Base-by-base conservation (phyloP, 2,888 invertebrate species). In the Galerucella calmariensis region DNA sequence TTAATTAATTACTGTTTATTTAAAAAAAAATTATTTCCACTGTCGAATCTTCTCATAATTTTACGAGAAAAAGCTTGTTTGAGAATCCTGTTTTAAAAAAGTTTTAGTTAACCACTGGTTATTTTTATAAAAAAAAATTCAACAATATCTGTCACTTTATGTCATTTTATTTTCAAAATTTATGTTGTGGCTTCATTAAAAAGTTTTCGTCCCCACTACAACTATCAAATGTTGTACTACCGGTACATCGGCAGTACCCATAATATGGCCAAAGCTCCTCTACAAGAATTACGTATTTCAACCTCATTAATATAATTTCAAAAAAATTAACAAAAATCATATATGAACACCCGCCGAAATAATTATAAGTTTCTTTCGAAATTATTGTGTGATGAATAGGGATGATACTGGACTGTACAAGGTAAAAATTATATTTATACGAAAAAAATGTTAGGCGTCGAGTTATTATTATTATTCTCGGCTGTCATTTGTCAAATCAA, bases 131-230 rank as follows among this genome's bases (percentile, higher is more conserved):
- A 35, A 35, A 27, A 27, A 27, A 35, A 35, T 6, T 41, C 8
- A 68, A 70, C 4, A 24, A 62, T 70, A 70, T 20, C 27, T 66
- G 63, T 72, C 58, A 65, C 16, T 66, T 24, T 35, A n/a, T 73
- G 61, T 62, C 68, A 69, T 65, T 46, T 35, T 69, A 24, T 35
- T 65, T 69, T 58, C 65, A 58, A 69, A 63, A 68, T 62, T 68
- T 61, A 77, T 74, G 74, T 77, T 69, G 69, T 69, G 69, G 62
- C 24, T 46, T 61, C 59, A 51, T 69, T 48, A 61, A 62, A 27
- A 44, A 9, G 59, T 69, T 62, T 53, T 24, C 58, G n/a, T 44
- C 6, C 35, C 27, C 53, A 51, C 20, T 24, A 41, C 27, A 10
- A 69, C 24, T 44, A 51, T 4, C 48, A 62, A 69, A 69, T 69